Percentiles rank a stretch among this genome's conserved stretches.
phyloP scores from a whole-genome alignment of 23 tunicate genomes.

The Halocynthia aurantium region DNA sequence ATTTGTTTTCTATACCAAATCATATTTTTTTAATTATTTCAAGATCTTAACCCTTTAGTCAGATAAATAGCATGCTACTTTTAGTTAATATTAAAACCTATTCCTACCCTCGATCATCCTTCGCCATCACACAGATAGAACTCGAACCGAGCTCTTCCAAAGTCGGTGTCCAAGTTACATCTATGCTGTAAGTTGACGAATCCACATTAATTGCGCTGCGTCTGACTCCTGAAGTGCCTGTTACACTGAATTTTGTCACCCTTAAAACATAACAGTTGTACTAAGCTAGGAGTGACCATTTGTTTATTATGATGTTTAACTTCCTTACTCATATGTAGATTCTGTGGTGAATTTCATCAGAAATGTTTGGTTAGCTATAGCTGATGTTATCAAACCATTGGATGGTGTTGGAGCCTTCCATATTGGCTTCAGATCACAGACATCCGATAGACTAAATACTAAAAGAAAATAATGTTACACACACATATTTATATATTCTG shows the following conservation, averaged over 20 bases:
- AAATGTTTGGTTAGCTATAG: background rate
- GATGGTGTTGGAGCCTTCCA: slow-evolving; percentile 10
- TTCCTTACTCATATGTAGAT: no score
- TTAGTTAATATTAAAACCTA: background rate
- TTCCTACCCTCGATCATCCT: slow-evolving; percentile 46
- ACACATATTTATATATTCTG: no score
- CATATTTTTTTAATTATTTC: no score
- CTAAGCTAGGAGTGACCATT: no score
- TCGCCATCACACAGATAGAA: slow-evolving; percentile 55
- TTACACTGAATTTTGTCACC: no score
- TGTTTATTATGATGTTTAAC: no score
- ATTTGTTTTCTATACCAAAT: no score
- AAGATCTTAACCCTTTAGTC: background rate
- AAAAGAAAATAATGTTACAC: background rate
- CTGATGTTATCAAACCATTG: slow-evolving; percentile 9
- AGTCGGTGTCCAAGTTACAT: slow-evolving; percentile 52
- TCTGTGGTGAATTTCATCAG: no score
- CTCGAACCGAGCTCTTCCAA: slow-evolving; percentile 42
- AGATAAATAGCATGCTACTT: background rate
- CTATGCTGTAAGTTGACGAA: background rate
- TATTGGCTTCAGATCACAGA: slow-evolving; percentile 3
- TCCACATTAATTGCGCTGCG: no score
- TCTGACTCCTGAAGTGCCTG: no score
- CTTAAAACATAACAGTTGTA: no score
- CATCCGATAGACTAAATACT: background rate